Percentiles rank a stretch among this genome's conserved stretches.
Conservation (phyloP, 2,113 vertebrate genomes). For the Callorhinus ursinus region DNA sequence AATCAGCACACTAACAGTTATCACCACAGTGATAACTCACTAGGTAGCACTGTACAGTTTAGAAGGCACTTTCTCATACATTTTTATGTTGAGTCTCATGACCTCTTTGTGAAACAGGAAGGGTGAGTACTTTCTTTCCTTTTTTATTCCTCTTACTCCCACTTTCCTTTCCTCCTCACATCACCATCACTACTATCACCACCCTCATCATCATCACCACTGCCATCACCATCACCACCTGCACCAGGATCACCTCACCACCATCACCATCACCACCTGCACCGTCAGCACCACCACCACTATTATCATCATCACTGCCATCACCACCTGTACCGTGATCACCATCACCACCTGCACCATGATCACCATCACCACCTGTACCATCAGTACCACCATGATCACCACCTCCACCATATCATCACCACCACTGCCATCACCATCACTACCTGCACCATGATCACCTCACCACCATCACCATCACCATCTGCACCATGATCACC, state of each 20-base stretch:
- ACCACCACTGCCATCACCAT: neutral
- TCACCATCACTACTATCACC: neutral
- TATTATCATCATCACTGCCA: neutral
- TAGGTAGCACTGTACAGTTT: neutral
- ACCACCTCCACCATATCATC: no score
- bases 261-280: neutral
- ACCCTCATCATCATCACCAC: neutral
- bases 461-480: neutral
- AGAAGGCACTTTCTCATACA: neutral
- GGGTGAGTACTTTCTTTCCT: neutral
- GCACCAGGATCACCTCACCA: neutral
- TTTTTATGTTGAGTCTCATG: neutral
- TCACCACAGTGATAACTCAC: neutral
- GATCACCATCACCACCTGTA: neutral
- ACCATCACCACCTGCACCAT: no score
- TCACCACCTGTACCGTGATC: fast-evolving
- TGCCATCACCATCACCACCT: neutral
- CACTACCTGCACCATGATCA: neutral
- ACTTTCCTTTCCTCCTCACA: neutral
- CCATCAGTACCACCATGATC: neutral
- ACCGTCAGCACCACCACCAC: no score
- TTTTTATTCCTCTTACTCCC: neutral
- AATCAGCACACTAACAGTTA: no score
- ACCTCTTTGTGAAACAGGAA: neutral
- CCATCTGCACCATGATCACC: neutral